Evolutionary conservation across 35 echinoderm and acorn worm species (phyloP), one percentile per base, ranked within the genome.

Genomic region (Lytechinus variegatus): DNA sequence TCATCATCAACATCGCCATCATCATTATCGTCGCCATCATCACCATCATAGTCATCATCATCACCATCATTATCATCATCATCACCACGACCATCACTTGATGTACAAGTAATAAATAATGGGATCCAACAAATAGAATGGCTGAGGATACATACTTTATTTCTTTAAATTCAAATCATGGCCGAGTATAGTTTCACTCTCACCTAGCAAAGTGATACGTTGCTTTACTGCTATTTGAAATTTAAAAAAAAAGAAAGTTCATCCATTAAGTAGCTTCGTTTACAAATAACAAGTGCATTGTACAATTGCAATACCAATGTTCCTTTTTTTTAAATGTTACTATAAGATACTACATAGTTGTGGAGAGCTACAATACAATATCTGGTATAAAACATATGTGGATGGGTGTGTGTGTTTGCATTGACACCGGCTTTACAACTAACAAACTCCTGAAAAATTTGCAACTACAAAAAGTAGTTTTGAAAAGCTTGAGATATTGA

Each of bases 121-220:
- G 33, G 33, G 33, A 44, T 44, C 33, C 33, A 44, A 44, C 16
- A 71, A 14, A 71, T 21, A 13, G 61, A 13, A 21, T 24, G 24
- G 61, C 24, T 71, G 19, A 71, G 61, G 61, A 71, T 89, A 89
- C 87, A 52, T 89, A 58, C 56, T 33, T 89, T 89, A 29, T 89
- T 89, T 89, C 33, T 44, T 44, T 44, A 44, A 44, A 89, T 89
- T 89, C 87, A 89, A 89, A 89, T 51, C 28, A 89, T 89, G 87
- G 87, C 87, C 13, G 28, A 89, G 52, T 89, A 89, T 33, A 53
- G 8, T 89, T 19, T 27, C 87, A 89, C 87, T 52, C 87, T 29
- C 9, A 53, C 52, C 87, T 9, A 89, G 21, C 61, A 71, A 71
- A 71, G 16, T 71, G 61, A 71, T 24, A 71, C 61, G 11, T 21